Conservation (phyloP, 2,797 vertebrate species). For the Lateolabrax maculatus region DNA sequence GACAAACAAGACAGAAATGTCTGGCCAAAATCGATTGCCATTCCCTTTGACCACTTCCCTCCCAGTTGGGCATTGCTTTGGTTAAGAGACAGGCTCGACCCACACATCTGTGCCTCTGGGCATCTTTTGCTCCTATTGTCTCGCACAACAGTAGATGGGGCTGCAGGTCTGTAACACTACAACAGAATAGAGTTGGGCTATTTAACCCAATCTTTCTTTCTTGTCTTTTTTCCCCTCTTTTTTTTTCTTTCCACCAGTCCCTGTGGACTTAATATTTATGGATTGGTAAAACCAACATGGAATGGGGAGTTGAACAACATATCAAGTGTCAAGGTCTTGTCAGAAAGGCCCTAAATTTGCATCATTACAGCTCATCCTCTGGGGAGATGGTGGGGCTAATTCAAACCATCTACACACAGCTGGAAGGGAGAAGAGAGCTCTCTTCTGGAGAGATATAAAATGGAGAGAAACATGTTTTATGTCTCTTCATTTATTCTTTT, state of each 20-base stretch:
- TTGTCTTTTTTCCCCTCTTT: slow-evolving; percentile 21
- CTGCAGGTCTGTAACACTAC: slow-evolving; percentile 74
- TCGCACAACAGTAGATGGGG: slow-evolving; percentile 83
- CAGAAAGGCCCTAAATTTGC: slow-evolving; percentile 81
- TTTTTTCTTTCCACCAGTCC: slow-evolving; percentile 61
- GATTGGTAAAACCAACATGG: slow-evolving; percentile 79
- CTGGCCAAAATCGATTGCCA: slow-evolving; percentile 34
- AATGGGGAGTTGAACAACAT: slow-evolving; percentile 80
- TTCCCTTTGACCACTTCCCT: slow-evolving; percentile 53
- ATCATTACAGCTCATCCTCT: slow-evolving; percentile 74
- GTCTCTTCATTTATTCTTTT: slow-evolving; percentile 49
- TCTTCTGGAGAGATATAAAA: slow-evolving; percentile 55
- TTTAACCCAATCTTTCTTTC: slow-evolving; percentile 44
- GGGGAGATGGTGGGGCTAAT: slow-evolving; percentile 75
- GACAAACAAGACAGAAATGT: slow-evolving; percentile 45
- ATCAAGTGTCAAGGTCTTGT: slow-evolving; percentile 82
- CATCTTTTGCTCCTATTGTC: slow-evolving; percentile 62
- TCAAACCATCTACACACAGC: slow-evolving; percentile 77
- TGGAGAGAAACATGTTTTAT: slow-evolving; percentile 55
- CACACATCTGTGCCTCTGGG: slow-evolving; percentile 65
- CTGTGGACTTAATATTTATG: slow-evolving; percentile 78
- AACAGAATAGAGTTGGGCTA: slow-evolving; percentile 19
- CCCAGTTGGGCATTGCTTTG: slow-evolving; percentile 43
- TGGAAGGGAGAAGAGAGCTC: slow-evolving; percentile 60
- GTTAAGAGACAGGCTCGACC: slow-evolving; percentile 36